These are phyloP conservation scores for Heliothis subflexa DNA, from an alignment of 1,140 invertebrate genomes.

Conservation along the genomic window DNA sequence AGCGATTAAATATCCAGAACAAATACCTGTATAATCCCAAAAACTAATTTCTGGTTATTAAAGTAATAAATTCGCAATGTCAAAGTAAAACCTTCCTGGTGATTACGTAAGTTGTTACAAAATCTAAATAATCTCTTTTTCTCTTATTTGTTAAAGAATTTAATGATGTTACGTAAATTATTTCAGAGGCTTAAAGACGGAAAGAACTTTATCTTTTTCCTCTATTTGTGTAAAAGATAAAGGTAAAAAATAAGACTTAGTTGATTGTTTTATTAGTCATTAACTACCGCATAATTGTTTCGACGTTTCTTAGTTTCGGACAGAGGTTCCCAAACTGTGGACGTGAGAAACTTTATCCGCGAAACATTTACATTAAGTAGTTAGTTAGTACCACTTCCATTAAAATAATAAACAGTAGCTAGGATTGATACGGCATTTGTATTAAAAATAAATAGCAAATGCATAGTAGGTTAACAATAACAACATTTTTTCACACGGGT, in stretches of 20 bases:
- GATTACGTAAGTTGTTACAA: background rate
- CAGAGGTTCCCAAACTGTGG: no score
- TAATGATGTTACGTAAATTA: slow-evolving; percentile 2
- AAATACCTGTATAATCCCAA: background rate
- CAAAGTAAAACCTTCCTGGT: slow-evolving; percentile 10
- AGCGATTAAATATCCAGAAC: background rate
- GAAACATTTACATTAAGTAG: no score
- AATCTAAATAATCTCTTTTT: background rate
- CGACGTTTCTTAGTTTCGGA: no score
- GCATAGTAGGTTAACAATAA: no score
- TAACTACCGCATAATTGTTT: slow-evolving; percentile 23
- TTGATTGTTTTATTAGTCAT: slow-evolving; percentile 5
- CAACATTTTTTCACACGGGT: no score
- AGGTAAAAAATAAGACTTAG: background rate
- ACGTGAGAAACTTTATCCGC: no score
- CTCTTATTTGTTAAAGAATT: slow-evolving; percentile 1
- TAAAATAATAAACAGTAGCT: no score
- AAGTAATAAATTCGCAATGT: slow-evolving; percentile 13
- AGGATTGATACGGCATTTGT: no score
- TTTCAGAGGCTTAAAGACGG: background rate
- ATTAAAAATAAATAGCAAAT: no score
- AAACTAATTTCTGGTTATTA: slow-evolving; percentile 5
- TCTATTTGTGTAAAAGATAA: background rate
- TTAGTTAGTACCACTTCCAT: no score
- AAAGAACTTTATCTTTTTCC: background rate